These are phyloP conservation scores for Chromobotia macracanthus DNA, from an alignment of 2,797 vertebrate species.

Conservation along the genomic window DNA sequence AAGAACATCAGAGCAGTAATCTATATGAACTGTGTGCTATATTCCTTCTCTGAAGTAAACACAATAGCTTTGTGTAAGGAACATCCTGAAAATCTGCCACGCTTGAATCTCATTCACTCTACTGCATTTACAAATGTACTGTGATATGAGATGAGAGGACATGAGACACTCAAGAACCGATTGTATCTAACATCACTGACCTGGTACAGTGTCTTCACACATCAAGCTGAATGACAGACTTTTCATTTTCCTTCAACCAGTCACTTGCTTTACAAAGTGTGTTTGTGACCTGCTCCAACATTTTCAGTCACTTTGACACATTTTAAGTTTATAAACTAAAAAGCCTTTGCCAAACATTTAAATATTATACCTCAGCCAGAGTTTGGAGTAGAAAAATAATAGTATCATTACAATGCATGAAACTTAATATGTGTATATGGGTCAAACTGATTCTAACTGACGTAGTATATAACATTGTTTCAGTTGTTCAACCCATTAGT, in stretches of 20 bases:
- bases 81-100: neutral
- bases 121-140: neutral
- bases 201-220: neutral
- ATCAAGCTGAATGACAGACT: neutral
- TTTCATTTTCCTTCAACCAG: neutral
- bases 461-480: neutral
- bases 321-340: neutral
- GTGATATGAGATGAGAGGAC: no score
- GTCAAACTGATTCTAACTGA: neutral
- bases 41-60: neutral
- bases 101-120: neutral
- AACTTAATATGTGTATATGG: neutral
- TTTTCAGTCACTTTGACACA: neutral
- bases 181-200: neutral
- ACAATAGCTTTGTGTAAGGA: no score
- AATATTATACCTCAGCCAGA: neutral
- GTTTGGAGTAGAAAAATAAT: neutral
- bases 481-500: conserved; percentile 16
- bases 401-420: neutral
- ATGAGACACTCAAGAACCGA: neutral
- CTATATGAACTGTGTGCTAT: neutral
- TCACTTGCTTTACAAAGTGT: neutral
- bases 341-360: neutral
- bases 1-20: neutral
- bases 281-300: neutral